A percentile compares a stretch with the other conserved stretches of the same genome.
phyloP scores from a whole-genome alignment of 2,113 vertebrate genomes.

The Petroica traversi region DNA sequence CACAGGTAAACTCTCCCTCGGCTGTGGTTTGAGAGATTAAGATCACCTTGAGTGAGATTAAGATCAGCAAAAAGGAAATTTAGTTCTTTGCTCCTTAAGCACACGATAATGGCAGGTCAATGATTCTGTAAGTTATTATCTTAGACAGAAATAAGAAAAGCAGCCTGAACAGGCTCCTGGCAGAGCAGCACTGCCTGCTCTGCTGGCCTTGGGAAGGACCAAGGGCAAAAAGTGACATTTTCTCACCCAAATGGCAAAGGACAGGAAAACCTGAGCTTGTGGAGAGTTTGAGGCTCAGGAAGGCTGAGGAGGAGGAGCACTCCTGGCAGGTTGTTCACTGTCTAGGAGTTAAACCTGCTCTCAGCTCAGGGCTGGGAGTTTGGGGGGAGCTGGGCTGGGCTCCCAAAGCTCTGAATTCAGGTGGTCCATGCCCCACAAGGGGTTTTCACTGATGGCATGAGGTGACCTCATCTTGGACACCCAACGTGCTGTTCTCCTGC shows the following conservation, averaged over 20 bases:
- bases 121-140: not conserved
- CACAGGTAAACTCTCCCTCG: not conserved
- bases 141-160: not conserved
- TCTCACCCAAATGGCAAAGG: not conserved
- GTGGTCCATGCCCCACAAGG: accelerated
- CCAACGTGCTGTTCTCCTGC: not conserved
- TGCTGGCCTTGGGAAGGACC: not conserved
- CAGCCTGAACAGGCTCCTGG: not conserved
- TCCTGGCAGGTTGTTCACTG: not conserved
- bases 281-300: accelerated
- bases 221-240: not conserved
- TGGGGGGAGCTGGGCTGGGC: not conserved
- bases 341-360: not conserved
- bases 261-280: not conserved
- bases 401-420: not conserved
- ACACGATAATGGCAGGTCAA: not conserved
- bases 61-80: not conserved
- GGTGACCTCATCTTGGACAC: not conserved
- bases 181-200: not conserved
- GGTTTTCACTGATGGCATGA: not conserved
- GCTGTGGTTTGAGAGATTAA: not conserved
- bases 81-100: not conserved
- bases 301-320: not conserved
- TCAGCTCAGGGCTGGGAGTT: not conserved
- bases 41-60: not conserved